phyloP scores from a whole-genome alignment of 2,888 invertebrate genomes.

The Thalpophila matura region DNA sequence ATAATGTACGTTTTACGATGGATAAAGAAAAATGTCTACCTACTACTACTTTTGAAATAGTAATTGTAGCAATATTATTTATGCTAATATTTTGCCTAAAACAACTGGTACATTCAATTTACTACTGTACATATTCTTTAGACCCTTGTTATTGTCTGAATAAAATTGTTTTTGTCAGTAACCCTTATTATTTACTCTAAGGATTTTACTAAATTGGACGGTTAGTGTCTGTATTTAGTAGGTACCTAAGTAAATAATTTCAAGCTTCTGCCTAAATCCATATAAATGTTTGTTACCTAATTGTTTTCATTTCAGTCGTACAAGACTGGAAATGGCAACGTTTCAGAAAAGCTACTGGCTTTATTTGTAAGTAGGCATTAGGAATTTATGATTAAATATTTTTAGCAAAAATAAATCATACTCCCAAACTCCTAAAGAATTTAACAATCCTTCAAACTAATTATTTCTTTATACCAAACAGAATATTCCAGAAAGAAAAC shows the following conservation, averaged over 20 bases:
- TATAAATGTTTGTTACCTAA: too few species aligned
- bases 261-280: too few species aligned
- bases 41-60: neutral
- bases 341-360: too few species aligned
- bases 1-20: conserved; percentile 57
- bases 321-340: too few species aligned
- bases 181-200: conserved; percentile 19
- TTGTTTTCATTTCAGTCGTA: too few species aligned
- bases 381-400: neutral
- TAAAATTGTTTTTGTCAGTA: conserved; percentile 32
- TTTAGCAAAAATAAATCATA: neutral
- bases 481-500: conserved; percentile 33
- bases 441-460: conserved; percentile 19
- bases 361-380: too few species aligned
- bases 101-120: neutral
- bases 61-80: neutral
- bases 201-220: conserved; percentile 3
- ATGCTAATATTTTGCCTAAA: neutral
- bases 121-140: neutral
- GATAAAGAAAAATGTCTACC: conserved; percentile 24
- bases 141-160: conserved; percentile 29
- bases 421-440: neutral
- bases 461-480: conserved; percentile 24
- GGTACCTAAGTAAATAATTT: too few species aligned
- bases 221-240: too few species aligned